Evolutionary conservation across 2,797 vertebrate species (phyloP).

Genomic region (Phrynocephalus guinanensis): DNA sequence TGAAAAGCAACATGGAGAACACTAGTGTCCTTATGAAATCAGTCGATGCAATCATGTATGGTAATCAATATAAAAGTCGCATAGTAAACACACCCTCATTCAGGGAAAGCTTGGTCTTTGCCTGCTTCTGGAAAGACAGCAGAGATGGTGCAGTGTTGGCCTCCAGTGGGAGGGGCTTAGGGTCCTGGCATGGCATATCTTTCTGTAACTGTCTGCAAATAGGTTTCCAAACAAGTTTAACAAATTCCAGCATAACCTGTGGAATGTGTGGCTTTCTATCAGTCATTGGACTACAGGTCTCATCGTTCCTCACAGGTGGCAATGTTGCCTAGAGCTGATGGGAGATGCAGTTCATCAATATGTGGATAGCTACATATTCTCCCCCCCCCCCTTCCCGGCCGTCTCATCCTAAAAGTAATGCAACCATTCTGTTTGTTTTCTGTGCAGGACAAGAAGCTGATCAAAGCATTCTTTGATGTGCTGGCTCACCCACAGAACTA

Average conservation of each 20-base stretch:
- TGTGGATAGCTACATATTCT: background rate
- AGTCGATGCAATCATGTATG: too few relatives aligned
- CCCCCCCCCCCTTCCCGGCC: too few relatives aligned
- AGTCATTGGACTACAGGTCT: background rate
- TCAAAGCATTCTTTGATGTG: constrained; percentile 98
- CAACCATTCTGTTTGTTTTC: constrained; percentile 26
- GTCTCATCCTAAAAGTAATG: background rate
- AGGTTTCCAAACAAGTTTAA: background rate
- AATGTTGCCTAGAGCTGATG: background rate
- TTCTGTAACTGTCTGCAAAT: background rate
- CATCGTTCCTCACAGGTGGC: background rate
- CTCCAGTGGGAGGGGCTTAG: too few relatives aligned
- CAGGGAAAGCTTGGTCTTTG: too few relatives aligned
- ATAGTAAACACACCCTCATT: too few relatives aligned
- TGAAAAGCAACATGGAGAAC: too few relatives aligned
- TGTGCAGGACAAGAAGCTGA: constrained; percentile 96
- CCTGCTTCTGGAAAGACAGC: too few relatives aligned
- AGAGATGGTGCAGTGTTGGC: too few relatives aligned
- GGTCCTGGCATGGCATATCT: background rate
- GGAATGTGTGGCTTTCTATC: background rate
- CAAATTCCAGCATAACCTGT: background rate
- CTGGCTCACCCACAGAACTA: constrained; percentile 98
- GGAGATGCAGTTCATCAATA: background rate
- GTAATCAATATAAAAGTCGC: too few relatives aligned
- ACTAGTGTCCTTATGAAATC: too few relatives aligned